Conservation (phyloP, 2,113 vertebrate genomes). For the Hepsetus odoe region DNA sequence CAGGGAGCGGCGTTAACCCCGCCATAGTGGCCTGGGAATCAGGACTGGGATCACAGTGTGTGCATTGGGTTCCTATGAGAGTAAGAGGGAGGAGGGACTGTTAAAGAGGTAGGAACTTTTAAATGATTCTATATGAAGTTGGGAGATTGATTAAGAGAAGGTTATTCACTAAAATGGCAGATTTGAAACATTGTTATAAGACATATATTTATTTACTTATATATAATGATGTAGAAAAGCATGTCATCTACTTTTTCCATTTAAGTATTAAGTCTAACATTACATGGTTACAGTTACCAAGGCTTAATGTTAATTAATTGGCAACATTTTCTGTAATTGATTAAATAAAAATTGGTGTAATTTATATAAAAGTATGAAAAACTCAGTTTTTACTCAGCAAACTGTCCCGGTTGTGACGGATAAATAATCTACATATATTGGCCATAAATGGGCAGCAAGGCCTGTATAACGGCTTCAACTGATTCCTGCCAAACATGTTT, state of each 20-base stretch:
- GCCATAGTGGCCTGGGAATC: neutral
- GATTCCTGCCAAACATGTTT: neutral
- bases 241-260: too few species aligned
- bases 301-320: too few species aligned
- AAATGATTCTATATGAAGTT: neutral
- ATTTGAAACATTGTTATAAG: neutral
- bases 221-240: too few species aligned
- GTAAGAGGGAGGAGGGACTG: conserved; percentile 18
- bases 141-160: neutral
- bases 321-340: too few species aligned
- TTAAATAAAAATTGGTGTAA: too few species aligned
- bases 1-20: conserved; percentile 42
- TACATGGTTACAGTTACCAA: too few species aligned
- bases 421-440: conserved; percentile 42
- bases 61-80: conserved; percentile 53
- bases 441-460: conserved; percentile 54
- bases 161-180: neutral
- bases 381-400: neutral
- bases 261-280: too few species aligned
- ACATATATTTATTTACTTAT: neutral
- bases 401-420: neutral
- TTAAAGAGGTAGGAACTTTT: conserved; percentile 40
- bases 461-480: conserved; percentile 10
- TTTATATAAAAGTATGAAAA: too few species aligned
- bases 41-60: neutral